These are phyloP conservation scores for Diorhabda carinulata DNA, from an alignment of 1,140 invertebrate species.

Conservation along the genomic window DNA sequence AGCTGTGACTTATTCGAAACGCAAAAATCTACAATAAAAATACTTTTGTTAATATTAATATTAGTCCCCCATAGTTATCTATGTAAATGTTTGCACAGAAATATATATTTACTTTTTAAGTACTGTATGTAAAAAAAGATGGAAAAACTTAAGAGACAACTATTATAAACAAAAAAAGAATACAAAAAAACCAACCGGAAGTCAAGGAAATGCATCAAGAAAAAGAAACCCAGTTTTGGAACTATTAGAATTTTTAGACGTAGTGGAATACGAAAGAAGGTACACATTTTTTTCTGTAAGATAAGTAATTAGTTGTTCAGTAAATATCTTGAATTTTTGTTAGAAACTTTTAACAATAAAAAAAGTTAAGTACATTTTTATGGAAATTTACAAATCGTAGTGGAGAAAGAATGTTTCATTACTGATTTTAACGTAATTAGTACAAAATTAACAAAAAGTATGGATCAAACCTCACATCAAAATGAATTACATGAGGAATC, in stretches of 20 bases:
- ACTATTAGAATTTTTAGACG: background rate
- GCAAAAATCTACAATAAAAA: conserved; percentile 27
- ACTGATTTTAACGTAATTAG: too few species aligned
- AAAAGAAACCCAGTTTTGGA: conserved; percentile 6
- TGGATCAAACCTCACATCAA: too few species aligned
- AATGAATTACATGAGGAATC: too few species aligned
- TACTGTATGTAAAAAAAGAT: conserved; percentile 15
- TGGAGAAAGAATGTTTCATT: background rate
- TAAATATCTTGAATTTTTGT: background rate
- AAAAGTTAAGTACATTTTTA: background rate
- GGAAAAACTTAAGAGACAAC: conserved; percentile 20
- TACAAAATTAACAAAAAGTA: too few species aligned
- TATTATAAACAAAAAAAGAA: conserved; percentile 13
- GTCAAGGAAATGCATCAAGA: background rate
- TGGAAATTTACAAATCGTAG: background rate
- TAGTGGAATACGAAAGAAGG: conserved; percentile 9
- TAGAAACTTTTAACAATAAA: background rate
- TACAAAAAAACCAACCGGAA: conserved; percentile 5
- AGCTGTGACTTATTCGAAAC: conserved; percentile 27
- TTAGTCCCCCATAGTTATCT: background rate
- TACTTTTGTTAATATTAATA: conserved; percentile 3
- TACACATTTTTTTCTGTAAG: background rate
- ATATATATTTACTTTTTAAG: conserved; percentile 11
- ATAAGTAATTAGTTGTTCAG: background rate
- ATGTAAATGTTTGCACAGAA: background rate